Evolutionary conservation across 92 coral and sea anemone species (phyloP).

Genomic region (Nematostella vectensis): DNA sequence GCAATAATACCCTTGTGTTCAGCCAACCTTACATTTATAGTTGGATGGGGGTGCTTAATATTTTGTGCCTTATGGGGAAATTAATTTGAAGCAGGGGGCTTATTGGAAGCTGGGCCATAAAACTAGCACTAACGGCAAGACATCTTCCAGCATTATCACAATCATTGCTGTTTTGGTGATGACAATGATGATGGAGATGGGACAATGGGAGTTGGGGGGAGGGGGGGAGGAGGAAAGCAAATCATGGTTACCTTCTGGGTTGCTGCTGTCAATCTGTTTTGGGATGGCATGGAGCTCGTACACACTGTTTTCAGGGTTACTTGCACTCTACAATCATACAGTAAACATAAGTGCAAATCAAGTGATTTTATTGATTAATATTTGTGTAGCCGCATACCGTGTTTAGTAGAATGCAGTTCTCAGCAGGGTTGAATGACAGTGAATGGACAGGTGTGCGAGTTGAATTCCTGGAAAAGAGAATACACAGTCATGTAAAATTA

Average conservation of each 20-base stretch:
- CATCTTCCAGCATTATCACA: no score
- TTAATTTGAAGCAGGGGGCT: no score
- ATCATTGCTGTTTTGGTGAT: no score
- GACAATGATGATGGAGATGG: no score
- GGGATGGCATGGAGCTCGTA: slow-evolving; percentile 99
- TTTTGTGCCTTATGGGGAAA: no score
- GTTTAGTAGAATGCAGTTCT: slow-evolving; percentile 86
- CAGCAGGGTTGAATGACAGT: slow-evolving; percentile 94
- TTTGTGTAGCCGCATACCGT: slow-evolving; percentile 59
- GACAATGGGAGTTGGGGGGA: neutral
- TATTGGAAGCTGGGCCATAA: no score
- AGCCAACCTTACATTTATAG: no score
- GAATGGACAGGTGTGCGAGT: slow-evolving; percentile 87
- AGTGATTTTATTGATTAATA: no score
- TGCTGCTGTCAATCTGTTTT: slow-evolving; percentile 89
- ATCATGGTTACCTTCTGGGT: slow-evolving; percentile 96
- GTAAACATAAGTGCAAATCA: neutral
- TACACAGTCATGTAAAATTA: neutral
- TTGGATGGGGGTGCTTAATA: no score
- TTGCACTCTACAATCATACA: slow-evolving; percentile 52
- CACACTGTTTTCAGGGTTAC: slow-evolving; percentile 91
- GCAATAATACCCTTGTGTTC: no score
- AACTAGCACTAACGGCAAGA: no score
- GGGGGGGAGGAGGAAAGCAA: neutral
- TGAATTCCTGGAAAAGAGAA: slow-evolving; percentile 46